Evolutionary conservation across 2,888 invertebrate species (phyloP).

Genomic region (Neoaliturus tenellus): DNA sequence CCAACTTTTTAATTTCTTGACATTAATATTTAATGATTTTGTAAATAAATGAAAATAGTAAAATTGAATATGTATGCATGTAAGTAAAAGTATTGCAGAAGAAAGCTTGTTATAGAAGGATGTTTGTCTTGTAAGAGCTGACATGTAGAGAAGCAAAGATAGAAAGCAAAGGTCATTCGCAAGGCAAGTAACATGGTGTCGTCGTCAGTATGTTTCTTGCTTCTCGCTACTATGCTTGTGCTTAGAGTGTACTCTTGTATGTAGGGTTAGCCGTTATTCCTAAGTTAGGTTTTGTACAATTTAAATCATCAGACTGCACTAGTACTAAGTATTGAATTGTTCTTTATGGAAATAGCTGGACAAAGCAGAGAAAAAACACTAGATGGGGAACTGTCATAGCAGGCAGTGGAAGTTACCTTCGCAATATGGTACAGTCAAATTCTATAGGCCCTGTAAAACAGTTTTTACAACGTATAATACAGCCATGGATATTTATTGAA

Average conservation of each 20-base stretch:
- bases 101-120: background rate
- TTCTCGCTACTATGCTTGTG: background rate
- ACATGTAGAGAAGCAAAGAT: background rate
- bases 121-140: background rate
- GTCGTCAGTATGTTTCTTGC: background rate
- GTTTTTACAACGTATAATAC: too few species aligned
- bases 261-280: background rate
- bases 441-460: too few species aligned
- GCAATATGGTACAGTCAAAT: too few species aligned
- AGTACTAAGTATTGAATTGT: slow-evolving; percentile 11
- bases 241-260: background rate
- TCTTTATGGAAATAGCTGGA: background rate
- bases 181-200: background rate
- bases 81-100: background rate
- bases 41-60: background rate
- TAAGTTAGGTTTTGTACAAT: background rate
- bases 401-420: too few species aligned
- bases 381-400: too few species aligned
- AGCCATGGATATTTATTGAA: too few species aligned
- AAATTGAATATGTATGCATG: background rate
- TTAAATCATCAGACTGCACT: background rate
- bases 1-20: too few species aligned
- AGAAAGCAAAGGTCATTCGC: background rate
- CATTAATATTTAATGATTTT: background rate
- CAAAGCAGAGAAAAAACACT: background rate